Evolutionary conservation across 37 sponge, comb jelly and placozoan species (phyloP).

Genomic region (Diacarnus erythraeanus): DNA sequence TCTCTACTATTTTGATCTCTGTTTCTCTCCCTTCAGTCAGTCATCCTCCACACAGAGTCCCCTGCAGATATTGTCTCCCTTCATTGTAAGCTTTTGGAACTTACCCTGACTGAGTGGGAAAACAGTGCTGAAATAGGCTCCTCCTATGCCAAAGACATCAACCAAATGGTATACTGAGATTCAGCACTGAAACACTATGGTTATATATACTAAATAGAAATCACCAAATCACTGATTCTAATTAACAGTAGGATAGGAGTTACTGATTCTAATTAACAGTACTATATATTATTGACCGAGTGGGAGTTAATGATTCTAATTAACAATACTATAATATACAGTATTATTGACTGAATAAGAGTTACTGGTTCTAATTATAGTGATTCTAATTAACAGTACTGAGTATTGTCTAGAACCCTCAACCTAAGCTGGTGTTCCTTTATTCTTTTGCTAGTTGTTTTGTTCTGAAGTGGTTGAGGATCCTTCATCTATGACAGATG

Average conservation of each 20-base stretch:
- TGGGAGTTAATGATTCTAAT: too few relatives aligned
- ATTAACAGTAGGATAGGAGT: too few relatives aligned
- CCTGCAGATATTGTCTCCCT: neutral
- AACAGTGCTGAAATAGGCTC: conserved; percentile 24
- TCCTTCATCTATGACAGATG: conserved; percentile 40
- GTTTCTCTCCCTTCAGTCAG: neutral
- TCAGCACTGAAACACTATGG: too few relatives aligned
- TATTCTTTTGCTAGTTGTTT: conserved; percentile 50
- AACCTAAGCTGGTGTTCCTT: neutral
- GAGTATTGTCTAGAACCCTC: too few relatives aligned
- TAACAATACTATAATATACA: too few relatives aligned
- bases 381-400: too few relatives aligned
- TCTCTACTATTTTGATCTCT: neutral
- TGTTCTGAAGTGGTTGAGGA: conserved; percentile 34
- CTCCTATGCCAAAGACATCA: conserved; percentile 16
- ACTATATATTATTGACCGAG: too few relatives aligned
- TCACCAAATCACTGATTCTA: too few relatives aligned
- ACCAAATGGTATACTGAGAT: conserved; percentile 47
- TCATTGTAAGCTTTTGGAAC: conserved; percentile 37
- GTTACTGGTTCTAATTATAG: too few relatives aligned
- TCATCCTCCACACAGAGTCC: neutral
- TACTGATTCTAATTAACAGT: too few relatives aligned
- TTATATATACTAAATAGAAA: too few relatives aligned
- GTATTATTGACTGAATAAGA: too few relatives aligned
- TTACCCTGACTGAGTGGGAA: conserved; percentile 32